Conservation (phyloP, 2,113 vertebrate genomes). For the Paramisgurnus dabryanus region DNA sequence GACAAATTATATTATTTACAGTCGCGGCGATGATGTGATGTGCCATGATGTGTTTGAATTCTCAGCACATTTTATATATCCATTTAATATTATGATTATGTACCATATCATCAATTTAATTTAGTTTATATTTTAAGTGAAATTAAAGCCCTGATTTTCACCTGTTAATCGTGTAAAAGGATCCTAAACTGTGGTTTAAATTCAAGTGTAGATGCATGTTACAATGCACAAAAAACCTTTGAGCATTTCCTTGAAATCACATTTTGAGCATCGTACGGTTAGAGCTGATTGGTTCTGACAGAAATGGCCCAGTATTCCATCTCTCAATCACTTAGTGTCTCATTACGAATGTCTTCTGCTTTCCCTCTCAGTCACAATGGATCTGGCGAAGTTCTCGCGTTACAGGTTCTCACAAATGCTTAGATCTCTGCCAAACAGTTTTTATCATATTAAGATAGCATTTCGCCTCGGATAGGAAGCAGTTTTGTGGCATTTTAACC, state of each 20-base stretch:
- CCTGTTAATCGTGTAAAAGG: neutral
- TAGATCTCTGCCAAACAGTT: slow-evolving; percentile 33
- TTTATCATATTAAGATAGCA: slow-evolving; percentile 45
- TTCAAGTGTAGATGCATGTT: slow-evolving; percentile 45
- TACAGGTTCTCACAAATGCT: slow-evolving; percentile 24
- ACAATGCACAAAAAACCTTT: slow-evolving; percentile 47
- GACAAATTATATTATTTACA: too few relatives aligned
- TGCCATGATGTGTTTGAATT: too few relatives aligned
- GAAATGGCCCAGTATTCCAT: slow-evolving; percentile 35
- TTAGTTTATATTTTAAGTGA: too few relatives aligned
- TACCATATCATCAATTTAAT: too few relatives aligned
- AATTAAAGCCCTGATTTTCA: too few relatives aligned
- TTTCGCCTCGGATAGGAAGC: neutral
- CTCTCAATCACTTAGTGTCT: slow-evolving; percentile 47
- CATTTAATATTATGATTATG: too few relatives aligned
- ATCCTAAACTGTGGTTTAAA: neutral
- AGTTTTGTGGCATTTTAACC: slow-evolving; percentile 21
- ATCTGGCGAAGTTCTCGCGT: slow-evolving; percentile 36
- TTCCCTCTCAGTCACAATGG: slow-evolving; percentile 29
- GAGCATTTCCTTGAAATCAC: slow-evolving; percentile 50
- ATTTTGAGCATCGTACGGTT: slow-evolving; percentile 44
- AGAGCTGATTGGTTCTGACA: slow-evolving; percentile 56
- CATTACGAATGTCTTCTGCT: slow-evolving; percentile 19
- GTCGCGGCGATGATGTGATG: too few relatives aligned
- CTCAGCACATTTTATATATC: too few relatives aligned